A percentile compares a stretch with the other conserved stretches of the same genome.
Conservation (phyloP, 1,140 invertebrate species). For the Temnothorax nylanderi region DNA sequence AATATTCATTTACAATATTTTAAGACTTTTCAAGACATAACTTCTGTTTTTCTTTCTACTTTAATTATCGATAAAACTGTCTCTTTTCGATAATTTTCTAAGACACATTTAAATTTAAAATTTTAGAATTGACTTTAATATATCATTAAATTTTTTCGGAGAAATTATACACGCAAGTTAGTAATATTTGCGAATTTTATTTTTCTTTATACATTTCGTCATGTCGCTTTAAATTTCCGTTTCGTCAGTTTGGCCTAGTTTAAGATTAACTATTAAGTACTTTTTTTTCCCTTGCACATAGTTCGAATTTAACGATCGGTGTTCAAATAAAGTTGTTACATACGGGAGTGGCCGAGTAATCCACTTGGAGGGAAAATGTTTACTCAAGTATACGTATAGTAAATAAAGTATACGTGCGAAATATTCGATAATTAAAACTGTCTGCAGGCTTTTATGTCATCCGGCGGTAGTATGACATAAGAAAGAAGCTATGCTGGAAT, state of each 20-base stretch:
- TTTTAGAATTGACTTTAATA: neutral
- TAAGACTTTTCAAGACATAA: neutral
- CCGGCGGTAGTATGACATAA: constrained; percentile 73
- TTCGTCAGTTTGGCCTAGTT: neutral
- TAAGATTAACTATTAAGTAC: neutral
- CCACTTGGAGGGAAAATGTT: neutral
- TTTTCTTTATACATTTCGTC: neutral
- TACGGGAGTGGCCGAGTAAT: neutral
- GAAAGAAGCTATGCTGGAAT: constrained; percentile 76
- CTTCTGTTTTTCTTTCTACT: neutral
- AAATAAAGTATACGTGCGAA: constrained; percentile 46
- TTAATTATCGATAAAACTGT: neutral
- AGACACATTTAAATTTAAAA: neutral
- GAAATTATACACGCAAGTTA: neutral
- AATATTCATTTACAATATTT: neutral
- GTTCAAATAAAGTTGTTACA: neutral
- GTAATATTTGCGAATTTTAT: neutral
- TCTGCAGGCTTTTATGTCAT: neutral
- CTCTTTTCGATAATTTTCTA: neutral
- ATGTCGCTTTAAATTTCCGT: neutral
- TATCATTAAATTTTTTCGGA: neutral
- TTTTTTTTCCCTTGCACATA: neutral
- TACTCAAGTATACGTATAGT: constrained; percentile 35
- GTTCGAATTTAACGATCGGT: neutral
- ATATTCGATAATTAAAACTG: constrained; percentile 52